Base-by-base conservation (phyloP, 2,113 vertebrate species). In the Echinops telfairi region DNA sequence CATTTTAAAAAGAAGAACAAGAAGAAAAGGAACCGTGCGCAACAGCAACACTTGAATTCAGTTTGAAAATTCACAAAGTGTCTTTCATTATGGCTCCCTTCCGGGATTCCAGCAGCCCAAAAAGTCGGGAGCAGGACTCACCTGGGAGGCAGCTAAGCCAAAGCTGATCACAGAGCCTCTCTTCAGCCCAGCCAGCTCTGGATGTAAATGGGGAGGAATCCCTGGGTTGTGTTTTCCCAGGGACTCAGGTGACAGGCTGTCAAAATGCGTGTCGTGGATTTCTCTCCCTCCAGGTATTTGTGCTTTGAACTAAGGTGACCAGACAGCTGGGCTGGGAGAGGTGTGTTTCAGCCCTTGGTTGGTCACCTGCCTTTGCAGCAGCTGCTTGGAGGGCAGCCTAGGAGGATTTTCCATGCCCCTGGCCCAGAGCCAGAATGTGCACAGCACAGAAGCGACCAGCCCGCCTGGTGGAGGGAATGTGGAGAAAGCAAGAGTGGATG, bases 41-140 rank as follows among this genome's bases (percentile, higher is more conserved):
- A 53, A 15, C 58, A 33, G 57, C 40, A 96, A 86, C 90, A 71
- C 38, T 85, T 87, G 81, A 87, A 96, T 94, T 86, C 93, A 86
- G 88, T 96, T 60, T 96, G 95, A 97, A 92, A 71, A 77, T 91
- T 95, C 86, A 92, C 95, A 95, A 96, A 97, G 95, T 96, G 98
- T 90, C 96, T 97, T 95, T 96, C 93, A 96, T 94, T 94, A 85
- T 97, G 94, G 94, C 94, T 78, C 94, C 97, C 96, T 97, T 85
- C 83, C 8, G 40, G 81, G 87, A 58, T 79, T 75, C 91, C 93
- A 91, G 91, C 92, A 77, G 92, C 81, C 90, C 25, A 31, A 57
- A 60, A 90, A 85, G 60, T 60, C 3, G 27, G 71, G 77, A 36
- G 76, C 79, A n/a, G 20, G 82, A 73, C 47, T 82, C 79, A 25